phyloP scores from a whole-genome alignment of 1,140 invertebrate species.

The Sitobion miscanthi region DNA sequence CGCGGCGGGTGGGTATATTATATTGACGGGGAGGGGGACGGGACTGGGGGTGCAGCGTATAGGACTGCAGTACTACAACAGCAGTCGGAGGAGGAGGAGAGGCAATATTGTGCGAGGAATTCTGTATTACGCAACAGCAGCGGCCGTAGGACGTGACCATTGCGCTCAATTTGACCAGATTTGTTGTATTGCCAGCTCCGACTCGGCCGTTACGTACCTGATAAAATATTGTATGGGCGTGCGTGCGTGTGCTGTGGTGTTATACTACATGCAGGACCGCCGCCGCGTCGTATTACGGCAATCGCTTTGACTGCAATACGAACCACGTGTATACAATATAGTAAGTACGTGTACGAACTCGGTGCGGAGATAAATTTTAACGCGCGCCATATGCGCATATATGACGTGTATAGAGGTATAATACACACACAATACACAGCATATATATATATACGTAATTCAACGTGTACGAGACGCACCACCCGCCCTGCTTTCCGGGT shows the following conservation, averaged over 20 bases:
- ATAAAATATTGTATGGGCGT: conserved; percentile 38
- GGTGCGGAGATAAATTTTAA: background rate
- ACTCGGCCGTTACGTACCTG: conserved; percentile 21
- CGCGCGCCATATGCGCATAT: background rate
- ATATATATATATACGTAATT: background rate
- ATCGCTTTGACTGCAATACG: conserved; percentile 1
- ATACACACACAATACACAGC: background rate
- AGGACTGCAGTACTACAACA: no score
- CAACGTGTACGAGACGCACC: background rate
- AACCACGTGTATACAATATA: background rate
- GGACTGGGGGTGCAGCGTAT: background rate
- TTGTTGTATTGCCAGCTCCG: conserved; percentile 29
- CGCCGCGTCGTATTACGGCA: background rate
- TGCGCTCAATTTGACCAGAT: conserved; percentile 50
- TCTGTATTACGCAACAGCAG: background rate
- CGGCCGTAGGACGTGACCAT: conserved; percentile 39
- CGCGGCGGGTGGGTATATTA: background rate
- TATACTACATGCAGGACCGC: background rate
- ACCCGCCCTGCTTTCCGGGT: background rate
- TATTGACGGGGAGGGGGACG: background rate
- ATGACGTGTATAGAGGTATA: background rate
- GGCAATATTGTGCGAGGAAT: conserved; percentile 12
- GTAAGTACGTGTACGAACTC: background rate
- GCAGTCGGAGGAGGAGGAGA: background rate
- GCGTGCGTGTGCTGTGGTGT: background rate